Percentiles rank a stretch among this genome's conserved stretches.
Conservation (phyloP, 1,140 invertebrate species). For the Cecropterus lyciades region DNA sequence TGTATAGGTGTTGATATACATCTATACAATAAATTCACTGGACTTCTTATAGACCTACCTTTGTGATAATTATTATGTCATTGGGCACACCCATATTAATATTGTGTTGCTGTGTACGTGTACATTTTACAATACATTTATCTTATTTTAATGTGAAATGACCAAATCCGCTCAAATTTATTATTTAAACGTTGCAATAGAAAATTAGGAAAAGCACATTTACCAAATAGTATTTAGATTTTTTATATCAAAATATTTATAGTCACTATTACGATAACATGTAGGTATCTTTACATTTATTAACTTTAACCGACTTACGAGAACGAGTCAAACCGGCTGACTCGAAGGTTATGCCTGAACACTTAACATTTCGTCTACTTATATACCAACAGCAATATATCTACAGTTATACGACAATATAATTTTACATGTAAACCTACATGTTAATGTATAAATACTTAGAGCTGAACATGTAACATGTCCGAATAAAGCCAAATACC, state of each 20-base stretch:
- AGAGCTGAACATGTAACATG: slow-evolving; percentile 75
- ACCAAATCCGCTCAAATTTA: no score
- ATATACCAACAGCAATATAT: slow-evolving; percentile 57
- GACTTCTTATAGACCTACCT: no score
- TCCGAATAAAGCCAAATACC: slow-evolving; percentile 82
- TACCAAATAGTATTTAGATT: slow-evolving; percentile 41
- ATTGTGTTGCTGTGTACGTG: no score
- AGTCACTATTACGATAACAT: slow-evolving; percentile 53
- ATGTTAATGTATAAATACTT: slow-evolving; percentile 70
- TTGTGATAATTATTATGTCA: no score
- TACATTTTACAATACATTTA: no score
- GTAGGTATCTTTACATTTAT: slow-evolving; percentile 52
- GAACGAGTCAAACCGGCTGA: slow-evolving; percentile 49
- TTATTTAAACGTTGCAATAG: background rate
- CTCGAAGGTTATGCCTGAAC: slow-evolving; percentile 66
- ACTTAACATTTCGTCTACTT: slow-evolving; percentile 66
- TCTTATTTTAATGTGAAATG: no score
- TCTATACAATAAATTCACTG: no score
- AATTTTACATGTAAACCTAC: slow-evolving; percentile 52
- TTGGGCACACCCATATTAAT: no score
- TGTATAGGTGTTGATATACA: no score
- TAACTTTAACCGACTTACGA: slow-evolving; percentile 40
- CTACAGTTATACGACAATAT: slow-evolving; percentile 66
- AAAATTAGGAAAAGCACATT: background rate
- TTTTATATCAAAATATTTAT: slow-evolving; percentile 68